Conservation (phyloP, 2,113 vertebrate genomes). For the Melospiza melodia region DNA sequence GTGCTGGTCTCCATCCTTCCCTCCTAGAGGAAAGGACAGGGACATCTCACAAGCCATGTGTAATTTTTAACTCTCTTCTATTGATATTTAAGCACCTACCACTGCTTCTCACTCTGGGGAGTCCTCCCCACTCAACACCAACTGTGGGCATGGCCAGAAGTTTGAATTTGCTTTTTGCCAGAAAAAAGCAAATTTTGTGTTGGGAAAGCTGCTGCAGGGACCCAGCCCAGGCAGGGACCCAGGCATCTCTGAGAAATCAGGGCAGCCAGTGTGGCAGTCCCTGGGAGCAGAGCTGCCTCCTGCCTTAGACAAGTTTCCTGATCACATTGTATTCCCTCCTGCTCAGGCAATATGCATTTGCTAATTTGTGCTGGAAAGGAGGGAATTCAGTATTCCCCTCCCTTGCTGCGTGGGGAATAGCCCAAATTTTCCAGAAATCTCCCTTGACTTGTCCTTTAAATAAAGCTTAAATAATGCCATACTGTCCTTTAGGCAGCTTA, state of each 20-base stretch:
- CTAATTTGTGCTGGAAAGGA: conserved; percentile 2
- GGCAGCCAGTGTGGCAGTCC: accelerated
- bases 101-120: accelerated
- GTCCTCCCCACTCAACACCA: not conserved
- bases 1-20: not conserved
- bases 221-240: too few relatives aligned
- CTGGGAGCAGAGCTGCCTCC: not conserved
- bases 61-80: not conserved
- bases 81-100: not conserved
- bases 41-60: accelerated
- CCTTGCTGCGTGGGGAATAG: not conserved
- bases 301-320: not conserved
- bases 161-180: not conserved
- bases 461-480: not conserved
- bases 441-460: not conserved
- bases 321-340: not conserved
- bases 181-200: too few relatives aligned
- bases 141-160: accelerated
- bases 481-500: not conserved
- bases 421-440: conserved; percentile 28
- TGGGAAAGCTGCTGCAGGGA: not conserved
- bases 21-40: not conserved
- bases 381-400: conserved; percentile 6
- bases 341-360: not conserved
- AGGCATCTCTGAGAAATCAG: accelerated